phyloP scores from a whole-genome alignment of 2,113 vertebrate species.

The Cricetomys ansorgei region DNA sequence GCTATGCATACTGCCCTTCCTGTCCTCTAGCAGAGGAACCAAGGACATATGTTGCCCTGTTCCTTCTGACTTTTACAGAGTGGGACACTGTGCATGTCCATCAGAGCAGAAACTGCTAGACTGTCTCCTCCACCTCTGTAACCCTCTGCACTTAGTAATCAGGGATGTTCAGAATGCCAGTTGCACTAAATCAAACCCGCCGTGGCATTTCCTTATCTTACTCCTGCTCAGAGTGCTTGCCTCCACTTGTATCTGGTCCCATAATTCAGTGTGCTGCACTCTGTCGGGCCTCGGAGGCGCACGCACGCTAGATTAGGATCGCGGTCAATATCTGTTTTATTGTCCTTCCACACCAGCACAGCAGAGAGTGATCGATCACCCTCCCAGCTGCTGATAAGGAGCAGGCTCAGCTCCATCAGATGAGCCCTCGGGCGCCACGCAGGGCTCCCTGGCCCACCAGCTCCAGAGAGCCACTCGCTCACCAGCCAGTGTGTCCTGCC shows the following conservation, averaged over 20 bases:
- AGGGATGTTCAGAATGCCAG: not conserved
- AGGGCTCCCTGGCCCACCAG: not conserved
- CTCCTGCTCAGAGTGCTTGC: conserved; percentile 55
- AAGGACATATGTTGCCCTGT: not conserved
- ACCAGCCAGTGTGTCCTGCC: not conserved
- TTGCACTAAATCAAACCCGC: conserved; percentile 61
- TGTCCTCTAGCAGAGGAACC: not conserved
- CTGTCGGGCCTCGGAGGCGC: not conserved
- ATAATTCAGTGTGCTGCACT: conserved; percentile 40
- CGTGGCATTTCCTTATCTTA: conserved; percentile 65
- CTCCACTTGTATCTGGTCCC: conserved; percentile 18
- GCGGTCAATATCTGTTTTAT: conserved; percentile 69
- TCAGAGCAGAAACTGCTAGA: not conserved
- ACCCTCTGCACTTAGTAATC: not conserved
- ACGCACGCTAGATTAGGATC: conserved; percentile 36
- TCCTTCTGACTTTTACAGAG: not conserved
- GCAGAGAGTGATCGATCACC: conserved; percentile 56
- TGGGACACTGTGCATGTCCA: not conserved
- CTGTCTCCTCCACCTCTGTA: not conserved
- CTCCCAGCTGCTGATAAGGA: not conserved
- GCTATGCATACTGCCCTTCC: not conserved
- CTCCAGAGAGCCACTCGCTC: not conserved
- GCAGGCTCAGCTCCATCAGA: not conserved
- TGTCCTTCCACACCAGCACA: conserved; percentile 11
- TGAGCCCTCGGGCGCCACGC: not conserved